Evolutionary conservation across 2,888 invertebrate genomes (phyloP).

Genomic region (Chrysomela aeneicollis): DNA sequence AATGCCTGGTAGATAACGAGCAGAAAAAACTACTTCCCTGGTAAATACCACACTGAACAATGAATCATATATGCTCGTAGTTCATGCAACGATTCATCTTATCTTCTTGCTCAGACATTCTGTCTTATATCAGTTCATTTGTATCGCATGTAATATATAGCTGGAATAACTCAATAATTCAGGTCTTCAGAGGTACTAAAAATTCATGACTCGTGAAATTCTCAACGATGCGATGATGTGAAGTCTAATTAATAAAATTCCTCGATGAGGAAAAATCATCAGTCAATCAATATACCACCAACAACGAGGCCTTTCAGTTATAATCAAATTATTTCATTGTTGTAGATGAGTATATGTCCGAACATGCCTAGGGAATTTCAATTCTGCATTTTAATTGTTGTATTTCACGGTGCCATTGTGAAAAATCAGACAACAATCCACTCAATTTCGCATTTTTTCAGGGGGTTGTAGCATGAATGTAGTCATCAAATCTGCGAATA

Average conservation of each 20-base stretch:
- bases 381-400: neutral
- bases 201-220: too few species aligned
- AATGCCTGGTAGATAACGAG: too few species aligned
- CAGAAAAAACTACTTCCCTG: too few species aligned
- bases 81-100: too few species aligned
- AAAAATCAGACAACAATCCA: constrained; percentile 3
- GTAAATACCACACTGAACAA: too few species aligned
- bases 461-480: neutral
- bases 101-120: too few species aligned
- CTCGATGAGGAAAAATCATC: neutral
- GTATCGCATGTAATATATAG: too few species aligned
- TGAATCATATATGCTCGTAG: too few species aligned
- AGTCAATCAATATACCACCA: neutral
- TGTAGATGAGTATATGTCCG: neutral
- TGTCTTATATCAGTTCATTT: too few species aligned
- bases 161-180: too few species aligned
- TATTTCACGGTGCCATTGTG: neutral
- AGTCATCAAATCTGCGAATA: neutral
- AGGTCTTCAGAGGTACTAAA: too few species aligned
- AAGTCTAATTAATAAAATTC: neutral
- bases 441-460: constrained; percentile 1
- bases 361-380: neutral
- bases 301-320: neutral
- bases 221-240: too few species aligned
- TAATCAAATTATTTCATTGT: neutral